phyloP scores from a whole-genome alignment of 2,888 invertebrate genomes.

The Barypeithes pellucidus region DNA sequence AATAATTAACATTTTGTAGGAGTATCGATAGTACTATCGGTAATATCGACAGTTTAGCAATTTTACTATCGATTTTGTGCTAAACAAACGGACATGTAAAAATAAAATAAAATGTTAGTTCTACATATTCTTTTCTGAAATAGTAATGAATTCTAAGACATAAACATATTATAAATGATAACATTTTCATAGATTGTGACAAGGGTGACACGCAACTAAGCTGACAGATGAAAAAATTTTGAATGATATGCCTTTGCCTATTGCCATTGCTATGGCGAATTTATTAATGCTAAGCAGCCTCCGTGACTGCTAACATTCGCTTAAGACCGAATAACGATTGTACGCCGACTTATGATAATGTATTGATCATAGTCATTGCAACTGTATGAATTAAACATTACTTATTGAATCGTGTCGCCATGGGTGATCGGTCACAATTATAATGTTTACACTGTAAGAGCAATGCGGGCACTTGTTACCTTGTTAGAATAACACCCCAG shows the following conservation, averaged over 20 bases:
- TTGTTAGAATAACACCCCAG: neutral
- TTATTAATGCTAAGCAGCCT: conserved; percentile 46
- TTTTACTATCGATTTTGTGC: neutral
- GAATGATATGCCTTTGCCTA: conserved; percentile 30
- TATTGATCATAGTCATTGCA: conserved; percentile 44
- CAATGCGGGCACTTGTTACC: conserved; percentile 15
- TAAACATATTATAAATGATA: conserved; percentile 25
- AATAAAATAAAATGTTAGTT: too few species aligned
- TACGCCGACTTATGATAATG: conserved; percentile 47
- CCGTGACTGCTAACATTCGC: conserved; percentile 38
- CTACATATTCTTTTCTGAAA: too few species aligned
- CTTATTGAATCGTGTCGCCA: conserved; percentile 40
- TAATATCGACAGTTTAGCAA: too few species aligned
- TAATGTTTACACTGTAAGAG: conserved; percentile 33
- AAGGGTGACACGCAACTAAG: conserved; percentile 25
- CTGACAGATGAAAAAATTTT: conserved; percentile 23
- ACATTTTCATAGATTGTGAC: conserved; percentile 15
- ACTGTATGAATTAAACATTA: conserved; percentile 49
- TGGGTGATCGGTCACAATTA: conserved; percentile 39
- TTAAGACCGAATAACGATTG: conserved; percentile 47
- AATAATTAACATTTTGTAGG: too few species aligned
- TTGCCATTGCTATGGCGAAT: conserved; percentile 37
- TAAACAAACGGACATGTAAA: conserved; percentile 5
- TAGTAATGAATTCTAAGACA: too few species aligned
- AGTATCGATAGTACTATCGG: too few species aligned